Evolutionary conservation across 2,113 vertebrate genomes (phyloP).

Genomic region (Elaphurus davidianus): DNA sequence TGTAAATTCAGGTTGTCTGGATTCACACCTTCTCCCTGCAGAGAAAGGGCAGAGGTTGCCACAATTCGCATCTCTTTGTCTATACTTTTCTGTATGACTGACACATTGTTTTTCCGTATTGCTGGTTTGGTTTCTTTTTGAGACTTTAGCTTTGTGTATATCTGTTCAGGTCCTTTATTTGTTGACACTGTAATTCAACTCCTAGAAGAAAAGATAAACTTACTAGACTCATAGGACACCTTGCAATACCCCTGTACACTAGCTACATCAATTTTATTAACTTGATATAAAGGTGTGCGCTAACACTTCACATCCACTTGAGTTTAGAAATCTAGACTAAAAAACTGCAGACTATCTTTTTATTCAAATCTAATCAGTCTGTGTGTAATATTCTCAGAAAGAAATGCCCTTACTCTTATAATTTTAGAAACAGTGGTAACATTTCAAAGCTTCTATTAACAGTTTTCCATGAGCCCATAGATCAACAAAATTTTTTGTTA

Average conservation of each 20-base stretch:
- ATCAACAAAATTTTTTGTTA: not conserved
- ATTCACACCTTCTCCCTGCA: fast-evolving
- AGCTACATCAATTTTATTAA: not conserved
- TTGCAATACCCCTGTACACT: fast-evolving
- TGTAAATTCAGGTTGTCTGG: fast-evolving
- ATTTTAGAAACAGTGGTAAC: not conserved
- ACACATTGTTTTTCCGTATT: fast-evolving
- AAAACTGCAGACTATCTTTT: not conserved
- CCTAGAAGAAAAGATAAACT: not conserved
- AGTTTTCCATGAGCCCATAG: not conserved
- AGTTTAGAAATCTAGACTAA: not conserved
- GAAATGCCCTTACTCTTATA: not conserved
- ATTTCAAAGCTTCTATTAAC: not conserved
- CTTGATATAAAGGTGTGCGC: not conserved
- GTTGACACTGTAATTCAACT: not conserved
- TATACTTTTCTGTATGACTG: too few relatives aligned
- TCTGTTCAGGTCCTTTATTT: not conserved
- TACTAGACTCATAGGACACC: not conserved
- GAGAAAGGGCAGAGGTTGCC: fast-evolving
- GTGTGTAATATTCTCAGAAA: not conserved
- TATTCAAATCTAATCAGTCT: not conserved
- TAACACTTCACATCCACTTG: not conserved
- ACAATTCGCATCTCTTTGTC: too few relatives aligned
- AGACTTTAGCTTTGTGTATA: not conserved
- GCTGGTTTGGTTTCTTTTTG: not conserved